Evolutionary conservation across 2,113 vertebrate species (phyloP), one percentile per base, ranked within the genome.

Genomic region (Ramphastos sulfuratus): DNA sequence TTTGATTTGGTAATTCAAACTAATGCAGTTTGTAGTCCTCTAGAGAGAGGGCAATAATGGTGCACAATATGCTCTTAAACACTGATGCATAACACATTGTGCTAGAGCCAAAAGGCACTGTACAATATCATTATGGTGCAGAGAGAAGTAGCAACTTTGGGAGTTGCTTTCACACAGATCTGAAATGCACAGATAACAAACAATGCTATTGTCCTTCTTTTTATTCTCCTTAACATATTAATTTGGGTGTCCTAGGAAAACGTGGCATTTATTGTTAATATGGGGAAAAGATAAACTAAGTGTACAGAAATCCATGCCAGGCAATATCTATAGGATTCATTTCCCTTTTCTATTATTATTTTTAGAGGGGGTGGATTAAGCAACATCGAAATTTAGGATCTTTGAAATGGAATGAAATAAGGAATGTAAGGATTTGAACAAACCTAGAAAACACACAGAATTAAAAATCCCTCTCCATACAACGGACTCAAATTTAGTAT

Each of bases 1-100:
- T 98, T 97, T 97, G 97, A 97, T 97, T 98, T 98, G 97, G 97
- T 98, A 97, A 98, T 98, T 98, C 97, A 97, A 97, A 96, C 97
- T 98, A 98, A 98, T 97, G 97, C 95, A 96, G 98, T 98, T 98
- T 98, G 97, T 97, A 96, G 97, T 98, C 96, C 98, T 98, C 98
- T 89, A 96, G 98, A 98, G 98, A 97, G 96, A 97, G 96, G 95
- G 96, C 97, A 96, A 96, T 98, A 98, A 98, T 98, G 96, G 96
- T 96, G 94, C 96, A 97, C 97, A 98, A 97, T 97, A 98, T 98
- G 98, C 97, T 98, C 97, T 98, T 97, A 97, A 98, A 97, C 96
- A 92, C 94, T 97, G 98, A 98, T 97, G 97, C 97, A 97, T 98
- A 98, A 98, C 98, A 98, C 96, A 96, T 98, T 98, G 97, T 97